Base-by-base conservation (phyloP, 2,888 invertebrate genomes). In the Hirtodrosophila duncani region DNA sequence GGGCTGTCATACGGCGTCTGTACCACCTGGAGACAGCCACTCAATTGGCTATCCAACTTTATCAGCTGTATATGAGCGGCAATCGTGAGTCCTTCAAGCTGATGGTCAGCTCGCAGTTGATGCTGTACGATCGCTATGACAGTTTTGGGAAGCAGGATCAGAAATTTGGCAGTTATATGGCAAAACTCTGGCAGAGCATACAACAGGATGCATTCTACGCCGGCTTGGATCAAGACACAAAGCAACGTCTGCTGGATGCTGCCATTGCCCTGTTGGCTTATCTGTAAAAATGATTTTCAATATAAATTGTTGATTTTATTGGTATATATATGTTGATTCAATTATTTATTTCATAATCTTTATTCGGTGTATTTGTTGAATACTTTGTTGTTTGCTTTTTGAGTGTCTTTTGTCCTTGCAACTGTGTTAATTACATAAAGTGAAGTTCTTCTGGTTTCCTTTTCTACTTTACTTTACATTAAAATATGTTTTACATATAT, bases 391-490 rank as follows among this genome's bases (percentile, higher is more conserved):
- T 43, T 33, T 44, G 14, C 38, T 3, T 56, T 9, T 36, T 6
- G n/a, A 21, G 43, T 63, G 36, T 41, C 30, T 16, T 24, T 48
- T 52, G 43, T 50, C 5, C 2, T 26, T 39, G 53, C 60, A 63
- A 56, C 55, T 67, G 66, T 63, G 53, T 34, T 66, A 63, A 57
- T 66, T 69, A 68, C 72, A 66, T 72, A 36, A n/a, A 21, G 44
- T 44, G 44, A 21, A 16, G 16, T 11, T 51, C 10, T 26, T 38
- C 23, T 18, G n/a, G n/a, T n/a, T n/a, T n/a, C n/a, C n/a, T n/a
- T n/a, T n/a, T n/a, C n/a, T n/a, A n/a, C n/a, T 38, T 26, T 34
- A 29, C 27, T 60, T 65, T 51, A 69, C 67, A 67, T 51, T 64
- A 41, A 65, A 58, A 58, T 57, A 21, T 39, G 62, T 41, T 42